Evolutionary conservation across 2,888 invertebrate species (phyloP), one percentile per base, ranked within the genome.

Genomic region (Meteorus cinctellus): DNA sequence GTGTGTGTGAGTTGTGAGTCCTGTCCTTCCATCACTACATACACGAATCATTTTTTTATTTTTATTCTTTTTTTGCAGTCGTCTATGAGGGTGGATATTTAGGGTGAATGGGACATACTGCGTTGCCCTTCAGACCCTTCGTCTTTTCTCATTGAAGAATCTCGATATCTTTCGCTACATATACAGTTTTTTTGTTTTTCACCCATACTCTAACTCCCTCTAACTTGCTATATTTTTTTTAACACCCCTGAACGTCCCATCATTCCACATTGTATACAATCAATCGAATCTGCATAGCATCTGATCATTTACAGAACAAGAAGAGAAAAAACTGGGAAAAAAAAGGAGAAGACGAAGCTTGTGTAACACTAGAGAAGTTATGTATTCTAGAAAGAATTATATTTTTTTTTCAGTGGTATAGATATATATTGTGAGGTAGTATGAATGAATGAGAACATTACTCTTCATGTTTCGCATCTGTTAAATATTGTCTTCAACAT

Each of bases 71-170:
- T 48, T 41, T 66, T 60, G 59, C 66, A 76, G 78, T 79, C 79
- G 80, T 82, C 83, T 81, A 82, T 78, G 84, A 86, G 86, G 86
- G 87, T 86, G 86, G 86, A 86, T 86, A 87, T 87, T 87, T 86
- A 84, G 86, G 84, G 83, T 81, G 82, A 84, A 84, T 84, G 84
- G 82, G 84, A 84, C 83, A 84, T 84, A 85, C 81, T 82, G 82
- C 84, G 65, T 75, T 59, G 51, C 70, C 70, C 69, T 70, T 34
- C 55, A 60, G 75, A 65, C 70, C 59, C 67, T 68, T 63, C 34
- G 36, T 19, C 48, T 48, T 72, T 34, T 71, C 71, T 75, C 71
- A 75, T 75, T 63, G 51, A 36, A 34, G 65, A 77, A 74, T 74
- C 72, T 75, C 68, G 74, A 76, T 77, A 77, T 75, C 78, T 75